Conservation (phyloP, 35 echinoderm and acorn worm species). For the Diadema setosum region DNA sequence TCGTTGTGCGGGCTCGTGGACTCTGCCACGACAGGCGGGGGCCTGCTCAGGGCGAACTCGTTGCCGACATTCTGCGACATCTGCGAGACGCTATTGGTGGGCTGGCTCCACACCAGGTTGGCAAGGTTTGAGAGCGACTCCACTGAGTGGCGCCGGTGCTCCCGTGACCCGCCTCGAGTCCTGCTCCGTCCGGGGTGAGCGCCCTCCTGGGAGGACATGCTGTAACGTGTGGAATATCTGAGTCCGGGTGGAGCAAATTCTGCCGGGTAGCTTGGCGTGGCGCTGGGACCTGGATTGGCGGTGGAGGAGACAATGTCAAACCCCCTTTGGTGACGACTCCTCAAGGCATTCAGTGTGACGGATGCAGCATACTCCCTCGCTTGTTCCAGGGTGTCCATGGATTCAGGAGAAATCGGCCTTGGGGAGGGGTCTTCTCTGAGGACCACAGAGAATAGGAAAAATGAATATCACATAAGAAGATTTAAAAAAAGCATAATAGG, state of each 20-base stretch:
- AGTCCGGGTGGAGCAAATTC: neutral
- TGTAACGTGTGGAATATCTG: neutral
- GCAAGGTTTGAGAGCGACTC: conserved; percentile 8
- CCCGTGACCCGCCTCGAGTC: neutral
- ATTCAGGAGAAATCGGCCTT: conserved; percentile 29
- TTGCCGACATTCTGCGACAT: neutral
- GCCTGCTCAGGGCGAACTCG: neutral
- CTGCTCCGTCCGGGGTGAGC: neutral
- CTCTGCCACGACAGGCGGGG: neutral
- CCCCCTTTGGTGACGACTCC: conserved; percentile 13
- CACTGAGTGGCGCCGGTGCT: neutral
- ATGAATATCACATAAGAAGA: no score
- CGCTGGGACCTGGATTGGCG: neutral
- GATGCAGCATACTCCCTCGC: conserved; percentile 56
- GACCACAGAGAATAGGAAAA: no score
- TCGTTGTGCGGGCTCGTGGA: neutral
- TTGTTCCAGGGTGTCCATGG: conserved; percentile 8
- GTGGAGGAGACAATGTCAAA: neutral
- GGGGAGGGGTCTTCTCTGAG: neutral
- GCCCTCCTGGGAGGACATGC: neutral
- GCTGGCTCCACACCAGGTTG: neutral
- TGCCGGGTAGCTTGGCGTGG: neutral
- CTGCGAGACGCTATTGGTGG: neutral
- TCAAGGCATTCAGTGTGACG: conserved; percentile 31
- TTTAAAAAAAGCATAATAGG: no score